Base-by-base conservation (phyloP, 2,888 invertebrate genomes). In the Branchipolynoe longqiensis region DNA sequence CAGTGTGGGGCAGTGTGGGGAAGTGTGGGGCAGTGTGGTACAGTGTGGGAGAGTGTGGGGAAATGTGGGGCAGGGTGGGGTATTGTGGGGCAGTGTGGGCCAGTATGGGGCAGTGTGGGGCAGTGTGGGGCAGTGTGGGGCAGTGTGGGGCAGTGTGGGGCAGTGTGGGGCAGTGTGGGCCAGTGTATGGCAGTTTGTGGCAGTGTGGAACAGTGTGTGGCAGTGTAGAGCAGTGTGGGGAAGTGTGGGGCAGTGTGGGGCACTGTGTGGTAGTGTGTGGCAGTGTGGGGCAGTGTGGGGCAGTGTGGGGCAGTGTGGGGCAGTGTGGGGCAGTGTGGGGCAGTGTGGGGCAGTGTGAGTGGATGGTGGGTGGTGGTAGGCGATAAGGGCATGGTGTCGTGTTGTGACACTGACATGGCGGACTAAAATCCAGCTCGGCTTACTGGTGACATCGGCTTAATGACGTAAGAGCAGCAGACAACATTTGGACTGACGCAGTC, bases 111-210 rank as follows among this genome's bases (percentile, higher is more conserved):
- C 28, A 62, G n/a, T n/a, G 28, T 62, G 62, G n/a, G 8, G 8
- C 8, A 25, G 62, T 62, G n/a, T 62, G 62, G 28, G 62, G n/a
- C 25, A 62, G 62, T 25, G 62, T 22, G 62, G 62, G 8, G 8
- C n/a, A n/a, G n/a, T 62, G n/a, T 62, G 62, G 28, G 62, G 62
- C 8, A 25, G 8, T 22, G 62, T 22, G 62, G 62, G 8, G 8
- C 25, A 62, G 62, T 62, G n/a, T 25, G 62, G 62, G 62, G 62
- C 48, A 28, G 62, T 62, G 62, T 62, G 48, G 48, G 8, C 18
- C 18, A 25, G 62, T 62, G n/a, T 62, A 25, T 6, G 62, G n/a
- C 25, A 62, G 62, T 18, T 12, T 48, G 62, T 12, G 8, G 8
- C 8, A 6, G 62, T 62, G n/a, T 62, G 8, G n/a, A 8, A 25